Conservation (phyloP, 2,888 invertebrate species). For the Erpobdella octoculata region DNA sequence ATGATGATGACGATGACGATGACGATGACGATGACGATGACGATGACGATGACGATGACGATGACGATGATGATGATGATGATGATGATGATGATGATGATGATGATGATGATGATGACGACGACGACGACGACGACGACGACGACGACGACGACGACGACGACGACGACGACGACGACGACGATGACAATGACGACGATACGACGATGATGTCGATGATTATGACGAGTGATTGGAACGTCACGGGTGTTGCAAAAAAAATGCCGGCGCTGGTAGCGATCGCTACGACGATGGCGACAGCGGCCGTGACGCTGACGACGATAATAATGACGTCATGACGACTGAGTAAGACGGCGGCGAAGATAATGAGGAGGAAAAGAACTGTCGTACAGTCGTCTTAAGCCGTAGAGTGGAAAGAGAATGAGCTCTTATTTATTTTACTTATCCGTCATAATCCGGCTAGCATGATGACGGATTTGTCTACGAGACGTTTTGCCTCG, state of each 20-base stretch:
- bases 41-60: not conserved
- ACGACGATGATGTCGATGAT: not conserved
- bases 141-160: slow-evolving; percentile 1
- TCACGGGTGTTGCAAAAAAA: not conserved
- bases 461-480: not conserved
- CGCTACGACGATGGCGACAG: not conserved
- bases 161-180: not conserved
- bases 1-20: not conserved
- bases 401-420: not conserved
- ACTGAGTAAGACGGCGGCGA: not conserved
- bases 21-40: not conserved
- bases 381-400: not conserved
- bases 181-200: slow-evolving; percentile 1
- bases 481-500: not conserved
- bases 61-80: not conserved
- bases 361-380: not conserved
- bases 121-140: slow-evolving; percentile 2
- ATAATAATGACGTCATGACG: not conserved
- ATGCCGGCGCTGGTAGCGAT: not conserved
- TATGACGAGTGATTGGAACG: not conserved
- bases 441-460: slow-evolving; percentile 8
- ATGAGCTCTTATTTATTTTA: slow-evolving; percentile 6
- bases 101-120: not conserved
- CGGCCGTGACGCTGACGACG: not conserved
- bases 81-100: too few relatives aligned